These are phyloP conservation scores for Hipposideros armiger DNA, from an alignment of 2,113 vertebrate genomes.

Conservation along the genomic window DNA sequence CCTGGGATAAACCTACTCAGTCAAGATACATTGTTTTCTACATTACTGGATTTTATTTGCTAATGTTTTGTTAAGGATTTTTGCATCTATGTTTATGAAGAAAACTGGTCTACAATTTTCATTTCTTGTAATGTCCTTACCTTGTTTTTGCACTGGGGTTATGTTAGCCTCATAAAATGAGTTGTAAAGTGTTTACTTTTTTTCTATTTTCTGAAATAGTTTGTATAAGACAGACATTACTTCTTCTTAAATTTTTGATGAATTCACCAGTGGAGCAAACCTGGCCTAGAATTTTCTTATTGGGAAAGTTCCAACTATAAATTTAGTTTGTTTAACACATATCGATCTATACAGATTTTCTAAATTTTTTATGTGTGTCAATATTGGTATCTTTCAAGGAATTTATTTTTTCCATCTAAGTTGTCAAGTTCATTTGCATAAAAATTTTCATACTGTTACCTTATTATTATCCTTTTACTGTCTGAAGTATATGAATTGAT, in stretches of 20 bases:
- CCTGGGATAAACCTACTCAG: not conserved
- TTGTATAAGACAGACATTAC: not conserved
- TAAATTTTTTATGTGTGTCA: not conserved
- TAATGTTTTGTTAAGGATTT: not conserved
- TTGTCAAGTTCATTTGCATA: not conserved
- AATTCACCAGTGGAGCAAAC: slow-evolving; percentile 1
- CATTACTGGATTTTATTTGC: not conserved
- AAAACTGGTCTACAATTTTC: not conserved
- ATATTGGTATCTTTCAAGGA: not conserved
- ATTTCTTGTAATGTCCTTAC: not conserved
- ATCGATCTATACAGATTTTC: not conserved
- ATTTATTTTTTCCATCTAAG: not conserved
- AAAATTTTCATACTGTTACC: not conserved
- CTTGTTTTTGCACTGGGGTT: not conserved
- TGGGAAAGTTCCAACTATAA: not conserved
- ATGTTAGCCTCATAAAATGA: not conserved
- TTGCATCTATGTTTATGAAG: not conserved
- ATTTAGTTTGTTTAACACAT: not conserved
- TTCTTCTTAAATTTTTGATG: not conserved
- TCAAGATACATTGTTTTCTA: not conserved
- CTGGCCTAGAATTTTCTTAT: not conserved
- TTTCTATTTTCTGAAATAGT: not conserved
- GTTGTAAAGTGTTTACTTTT: not conserved
- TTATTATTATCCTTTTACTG: not conserved
- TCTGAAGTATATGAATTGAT: not conserved